Evolutionary conservation across 1,140 invertebrate species (phyloP).

Genomic region (Diabrotica undecimpunctata): DNA sequence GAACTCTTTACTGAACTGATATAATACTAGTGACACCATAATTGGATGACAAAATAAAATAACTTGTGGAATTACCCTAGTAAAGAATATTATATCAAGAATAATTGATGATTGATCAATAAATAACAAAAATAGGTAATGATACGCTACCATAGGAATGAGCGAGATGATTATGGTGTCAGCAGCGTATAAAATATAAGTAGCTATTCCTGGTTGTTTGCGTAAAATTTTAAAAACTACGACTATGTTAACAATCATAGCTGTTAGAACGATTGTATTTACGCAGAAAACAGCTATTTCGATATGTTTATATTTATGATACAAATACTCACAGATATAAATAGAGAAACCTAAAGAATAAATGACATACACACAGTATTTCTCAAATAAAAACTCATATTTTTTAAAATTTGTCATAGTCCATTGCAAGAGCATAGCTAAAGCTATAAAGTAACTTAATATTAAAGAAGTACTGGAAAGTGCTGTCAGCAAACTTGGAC

Average conservation of each 20-base stretch:
- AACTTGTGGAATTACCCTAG: not conserved
- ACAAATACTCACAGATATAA: not conserved
- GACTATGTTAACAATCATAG: not conserved
- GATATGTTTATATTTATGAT: not conserved
- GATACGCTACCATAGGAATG: not conserved
- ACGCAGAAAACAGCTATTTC: not conserved
- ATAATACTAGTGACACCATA: constrained; percentile 3
- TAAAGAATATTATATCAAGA: not conserved
- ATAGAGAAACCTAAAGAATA: not conserved
- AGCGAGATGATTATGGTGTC: not conserved
- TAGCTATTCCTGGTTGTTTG: not conserved
- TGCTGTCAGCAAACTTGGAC: not conserved
- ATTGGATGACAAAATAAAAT: not conserved
- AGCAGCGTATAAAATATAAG: not conserved
- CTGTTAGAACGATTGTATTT: not conserved
- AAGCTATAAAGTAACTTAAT: not conserved
- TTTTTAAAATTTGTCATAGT: not conserved
- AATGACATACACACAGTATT: not conserved
- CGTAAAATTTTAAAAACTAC: not conserved
- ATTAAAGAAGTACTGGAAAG: not conserved
- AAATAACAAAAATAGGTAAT: not conserved
- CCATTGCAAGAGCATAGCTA: not conserved
- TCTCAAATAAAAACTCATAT: not conserved
- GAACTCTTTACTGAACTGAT: not conserved
- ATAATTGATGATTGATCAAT: not conserved